Conservation (phyloP, 2,113 vertebrate species). For the Tachysurus fulvidraco region DNA sequence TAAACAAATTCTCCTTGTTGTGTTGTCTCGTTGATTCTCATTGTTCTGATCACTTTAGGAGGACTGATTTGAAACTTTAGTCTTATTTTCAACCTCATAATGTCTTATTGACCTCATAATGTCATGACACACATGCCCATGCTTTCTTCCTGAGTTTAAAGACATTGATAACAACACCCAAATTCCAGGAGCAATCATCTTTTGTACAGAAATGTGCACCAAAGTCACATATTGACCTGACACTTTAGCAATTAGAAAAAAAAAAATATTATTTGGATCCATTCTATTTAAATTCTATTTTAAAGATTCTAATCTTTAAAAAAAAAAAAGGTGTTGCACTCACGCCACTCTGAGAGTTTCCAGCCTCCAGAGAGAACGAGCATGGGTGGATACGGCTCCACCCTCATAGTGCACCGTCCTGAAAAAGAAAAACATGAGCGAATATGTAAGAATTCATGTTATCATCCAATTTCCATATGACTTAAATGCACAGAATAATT, state of each 20-base stretch:
- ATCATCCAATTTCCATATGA: too few relatives aligned
- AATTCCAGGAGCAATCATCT: not conserved
- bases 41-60: not conserved
- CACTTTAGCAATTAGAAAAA: not conserved
- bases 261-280: not conserved
- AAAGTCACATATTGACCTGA: not conserved
- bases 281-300: too few relatives aligned
- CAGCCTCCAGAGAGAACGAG: slow-evolving; percentile 92
- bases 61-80: not conserved
- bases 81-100: too few relatives aligned
- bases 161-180: not conserved
- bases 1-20: not conserved
- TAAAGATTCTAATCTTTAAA: not conserved
- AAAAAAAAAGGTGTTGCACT: slow-evolving; percentile 67
- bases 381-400: slow-evolving; percentile 89
- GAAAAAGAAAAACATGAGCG: not conserved
- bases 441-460: not conserved
- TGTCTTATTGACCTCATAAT: not conserved
- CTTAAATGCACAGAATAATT: not conserved
- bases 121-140: not conserved
- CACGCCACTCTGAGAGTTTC: slow-evolving; percentile 95
- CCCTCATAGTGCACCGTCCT: slow-evolving; percentile 96
- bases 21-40: not conserved
- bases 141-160: not conserved
- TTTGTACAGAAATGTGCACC: not conserved